Evolutionary conservation across 2,888 invertebrate species (phyloP).

Genomic region (Drosophila silvestris): DNA sequence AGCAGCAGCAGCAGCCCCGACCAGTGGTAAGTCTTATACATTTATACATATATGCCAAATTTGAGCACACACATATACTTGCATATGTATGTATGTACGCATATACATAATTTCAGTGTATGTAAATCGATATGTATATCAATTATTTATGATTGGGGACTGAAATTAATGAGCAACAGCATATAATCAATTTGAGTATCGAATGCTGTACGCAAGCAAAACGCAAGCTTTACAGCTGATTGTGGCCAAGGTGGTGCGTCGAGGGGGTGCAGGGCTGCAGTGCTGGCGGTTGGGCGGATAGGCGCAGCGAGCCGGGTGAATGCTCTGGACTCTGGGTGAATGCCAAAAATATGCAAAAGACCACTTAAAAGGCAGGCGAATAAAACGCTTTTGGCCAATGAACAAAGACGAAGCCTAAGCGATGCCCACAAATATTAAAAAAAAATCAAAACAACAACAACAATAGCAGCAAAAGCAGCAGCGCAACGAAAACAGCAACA

Average conservation of each 20-base stretch:
- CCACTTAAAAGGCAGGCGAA: conserved; percentile 63
- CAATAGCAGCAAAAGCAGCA: neutral
- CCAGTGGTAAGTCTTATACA: conserved; percentile 52
- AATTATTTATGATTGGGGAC: conserved; percentile 38
- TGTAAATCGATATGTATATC: conserved; percentile 8
- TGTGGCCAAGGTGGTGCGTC: neutral
- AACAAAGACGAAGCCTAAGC: conserved; percentile 65
- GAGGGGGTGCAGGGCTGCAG: no score
- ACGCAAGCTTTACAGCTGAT: conserved; percentile 6
- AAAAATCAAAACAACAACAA: conserved; percentile 34
- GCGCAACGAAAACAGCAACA: conserved; percentile 2
- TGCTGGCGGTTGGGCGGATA: neutral
- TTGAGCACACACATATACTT: neutral
- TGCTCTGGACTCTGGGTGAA: conserved; percentile 26
- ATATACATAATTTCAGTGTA: neutral
- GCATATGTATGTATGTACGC: conserved; percentile 1
- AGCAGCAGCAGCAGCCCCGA: conserved; percentile 7
- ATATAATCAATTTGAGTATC: conserved; percentile 40
- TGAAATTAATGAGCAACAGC: conserved; percentile 65
- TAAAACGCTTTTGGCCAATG: conserved; percentile 66
- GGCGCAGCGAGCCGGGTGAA: conserved; percentile 15
- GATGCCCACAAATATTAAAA: conserved; percentile 27
- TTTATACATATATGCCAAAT: conserved; percentile 2
- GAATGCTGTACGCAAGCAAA: conserved; percentile 11
- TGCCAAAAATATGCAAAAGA: conserved; percentile 71